Percentiles rank a stretch among this genome's conserved stretches.
phyloP scores from a whole-genome alignment of 2,888 invertebrate species.

The Cynaeus angustus region DNA sequence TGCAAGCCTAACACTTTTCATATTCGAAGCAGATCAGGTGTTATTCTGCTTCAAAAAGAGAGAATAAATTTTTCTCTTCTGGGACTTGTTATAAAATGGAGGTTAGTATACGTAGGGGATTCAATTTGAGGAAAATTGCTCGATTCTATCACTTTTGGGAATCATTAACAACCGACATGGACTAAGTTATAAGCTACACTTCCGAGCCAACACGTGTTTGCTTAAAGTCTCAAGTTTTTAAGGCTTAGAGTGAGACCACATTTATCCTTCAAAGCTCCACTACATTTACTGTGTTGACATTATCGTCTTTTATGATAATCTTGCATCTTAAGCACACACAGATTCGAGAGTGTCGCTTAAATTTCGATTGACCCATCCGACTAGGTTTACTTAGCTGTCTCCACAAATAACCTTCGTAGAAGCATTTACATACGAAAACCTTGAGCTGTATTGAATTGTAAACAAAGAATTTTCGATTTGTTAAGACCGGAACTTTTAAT shows the following conservation, averaged over 20 bases:
- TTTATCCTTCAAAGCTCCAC: neutral
- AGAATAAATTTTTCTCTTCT: constrained; percentile 32
- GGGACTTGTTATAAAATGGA: constrained; percentile 41
- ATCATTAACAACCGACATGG: constrained; percentile 35
- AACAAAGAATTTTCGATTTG: too few relatives aligned
- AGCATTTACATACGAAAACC: constrained; percentile 19
- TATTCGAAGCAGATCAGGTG: constrained; percentile 24
- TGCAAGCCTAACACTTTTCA: constrained; percentile 13
- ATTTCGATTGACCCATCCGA: constrained; percentile 33
- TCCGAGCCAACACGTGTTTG: constrained; percentile 13
- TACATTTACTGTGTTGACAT: constrained; percentile 21
- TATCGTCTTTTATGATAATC: constrained; percentile 25
- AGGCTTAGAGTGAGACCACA: constrained; percentile 6
- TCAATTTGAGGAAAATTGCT: constrained; percentile 43
- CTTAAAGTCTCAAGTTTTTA: constrained; percentile 16
- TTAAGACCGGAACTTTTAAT: too few relatives aligned
- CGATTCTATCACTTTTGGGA: constrained; percentile 33
- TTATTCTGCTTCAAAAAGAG: constrained; percentile 5
- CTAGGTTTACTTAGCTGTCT: constrained; percentile 20
- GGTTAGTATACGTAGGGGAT: constrained; percentile 39
- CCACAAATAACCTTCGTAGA: constrained; percentile 21
- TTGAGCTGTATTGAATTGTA: neutral
- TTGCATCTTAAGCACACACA: constrained; percentile 20
- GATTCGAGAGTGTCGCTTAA: constrained; percentile 16
- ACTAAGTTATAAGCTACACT: constrained; percentile 7